Evolutionary conservation across 1,140 invertebrate species (phyloP), one percentile per base, ranked within the genome.

Genomic region (Bombus balteatus): DNA sequence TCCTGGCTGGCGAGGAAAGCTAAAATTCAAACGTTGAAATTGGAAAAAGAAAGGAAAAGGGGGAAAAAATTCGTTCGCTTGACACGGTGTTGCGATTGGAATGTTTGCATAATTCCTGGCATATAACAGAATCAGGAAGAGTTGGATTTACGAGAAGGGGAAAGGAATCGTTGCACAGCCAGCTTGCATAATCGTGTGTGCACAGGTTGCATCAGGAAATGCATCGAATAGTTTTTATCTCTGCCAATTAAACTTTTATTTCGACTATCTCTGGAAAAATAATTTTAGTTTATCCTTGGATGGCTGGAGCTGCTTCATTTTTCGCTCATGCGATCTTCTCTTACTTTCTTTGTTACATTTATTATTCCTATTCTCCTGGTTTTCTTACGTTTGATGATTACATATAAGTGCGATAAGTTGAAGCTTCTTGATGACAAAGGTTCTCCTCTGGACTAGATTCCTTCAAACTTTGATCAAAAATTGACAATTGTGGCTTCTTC

Each of bases 31-130:
- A 53, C 10, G 32, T 25, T 41, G 39, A 41, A 41, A 71, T 10
- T 57, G n/a, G 25, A n/a, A 15, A 57, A 47, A 75, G 32, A 25
- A 18, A 10, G 13, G 37, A 3, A 25, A 25, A 18, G 6, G 1
- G 1, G 32, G 15, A 34, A 76, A 59, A 39, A 32, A 34, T 34
- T 34, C 57, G 3, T n/a, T n/a, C 32, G 32, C 12, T 34, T 22
- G 10, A 22, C 34, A 18, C 10, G 43, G n/a, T 18, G 34, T 39
- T 39, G 25, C 34, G 39, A 53, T n/a, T 57, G 68, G 57, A 66
- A 83, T 37, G 81, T 83, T 77, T 83, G 81, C 81, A 83, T 83
- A 77, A 83, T 83, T 77, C 47, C 28, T n/a, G 43, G 6, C 32
- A 68, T 53, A 43, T 39, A 39, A 77, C 72, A 68, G 43, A 28